Base-by-base conservation (phyloP, 2,888 invertebrate species). In the Diaprepes abbreviatus region DNA sequence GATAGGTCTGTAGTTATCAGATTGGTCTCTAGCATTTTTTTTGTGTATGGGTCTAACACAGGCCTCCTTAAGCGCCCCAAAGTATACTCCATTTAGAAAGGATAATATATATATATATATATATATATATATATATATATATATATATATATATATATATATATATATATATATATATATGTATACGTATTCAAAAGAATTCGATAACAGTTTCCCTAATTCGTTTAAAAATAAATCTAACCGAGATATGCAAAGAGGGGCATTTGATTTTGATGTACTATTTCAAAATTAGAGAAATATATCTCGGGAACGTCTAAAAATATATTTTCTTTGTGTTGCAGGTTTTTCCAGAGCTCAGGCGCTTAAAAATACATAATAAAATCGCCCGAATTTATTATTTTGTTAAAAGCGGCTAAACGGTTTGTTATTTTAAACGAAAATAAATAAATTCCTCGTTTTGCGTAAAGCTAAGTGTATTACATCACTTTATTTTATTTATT, bases 261-360 rank as follows among this genome's bases (percentile, higher is more conserved):
- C 45, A 43, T 60, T 57, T 65, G 45, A 48, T 50, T 66, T 66
- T 59, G 59, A 66, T 66, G 59, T 59, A 66, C 66, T 66, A 66
- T 66, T 66, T 66, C 52, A 66, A 66, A 66, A 66, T 66, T 66
- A 59, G 52, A 59, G 66, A 59, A 66, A 59, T 66, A 59, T 59
- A 66, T 66, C 66, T 66, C 59, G 50, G 52, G 50, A 58, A 66
- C 59, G 52, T 58, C 66, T 66, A 66, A 66, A 66, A 66, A 66
- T 66, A 66, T 43, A 38, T 21, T 59, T 50, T 33, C 66, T 66
- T 66, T 66, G 66, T 66, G 58, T 59, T 36, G 63, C 48, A 38
- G 52, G 60, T 48, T 50, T 63, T 63, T 31, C 40, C 19, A 24
- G 40, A 52, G 63, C 54, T 28, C 36, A 54, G 31, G 36, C 36